Evolutionary conservation across 2,888 invertebrate species (phyloP).

Genomic region (Venustoraphidia nigricollis): DNA sequence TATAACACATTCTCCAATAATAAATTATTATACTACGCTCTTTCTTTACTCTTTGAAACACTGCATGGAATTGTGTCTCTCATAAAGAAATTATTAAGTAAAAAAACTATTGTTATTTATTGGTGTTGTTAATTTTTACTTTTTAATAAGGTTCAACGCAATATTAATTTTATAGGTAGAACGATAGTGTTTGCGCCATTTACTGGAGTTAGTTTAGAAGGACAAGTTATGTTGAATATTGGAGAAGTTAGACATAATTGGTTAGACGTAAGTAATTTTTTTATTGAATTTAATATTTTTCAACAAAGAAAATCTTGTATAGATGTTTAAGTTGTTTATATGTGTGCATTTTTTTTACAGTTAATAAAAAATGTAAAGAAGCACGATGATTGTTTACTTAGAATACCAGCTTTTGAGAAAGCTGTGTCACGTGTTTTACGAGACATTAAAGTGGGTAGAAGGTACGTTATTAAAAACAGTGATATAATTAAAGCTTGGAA

Average conservation of each 20-base stretch:
- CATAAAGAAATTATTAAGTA: too few relatives aligned
- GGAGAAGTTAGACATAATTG: conserved; percentile 89
- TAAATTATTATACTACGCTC: too few relatives aligned
- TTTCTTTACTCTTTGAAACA: too few relatives aligned
- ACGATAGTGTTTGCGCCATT: conserved; percentile 75
- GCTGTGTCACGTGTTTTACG: conserved; percentile 70
- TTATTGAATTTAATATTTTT: not conserved
- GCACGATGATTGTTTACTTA: conserved; percentile 54
- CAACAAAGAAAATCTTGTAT: not conserved
- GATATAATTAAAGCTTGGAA: conserved; percentile 21
- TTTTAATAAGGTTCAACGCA: not conserved
- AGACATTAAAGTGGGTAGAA: conserved; percentile 68
- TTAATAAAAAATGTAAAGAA: conserved; percentile 66
- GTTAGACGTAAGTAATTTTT: conserved; percentile 56
- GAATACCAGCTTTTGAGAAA: conserved; percentile 71
- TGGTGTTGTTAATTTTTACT: not conserved
- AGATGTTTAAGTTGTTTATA: too few relatives aligned
- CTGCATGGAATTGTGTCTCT: too few relatives aligned
- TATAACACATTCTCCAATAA: too few relatives aligned
- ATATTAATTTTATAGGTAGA: conserved; percentile 38
- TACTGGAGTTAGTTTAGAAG: conserved; percentile 82
- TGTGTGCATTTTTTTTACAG: conserved; percentile 30
- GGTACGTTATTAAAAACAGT: conserved; percentile 31
- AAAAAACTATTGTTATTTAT: too few relatives aligned
- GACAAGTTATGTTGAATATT: conserved; percentile 78